These are phyloP conservation scores for Drosophila pandora DNA, from an alignment of 1,140 invertebrate genomes.

Conservation along the genomic window DNA sequence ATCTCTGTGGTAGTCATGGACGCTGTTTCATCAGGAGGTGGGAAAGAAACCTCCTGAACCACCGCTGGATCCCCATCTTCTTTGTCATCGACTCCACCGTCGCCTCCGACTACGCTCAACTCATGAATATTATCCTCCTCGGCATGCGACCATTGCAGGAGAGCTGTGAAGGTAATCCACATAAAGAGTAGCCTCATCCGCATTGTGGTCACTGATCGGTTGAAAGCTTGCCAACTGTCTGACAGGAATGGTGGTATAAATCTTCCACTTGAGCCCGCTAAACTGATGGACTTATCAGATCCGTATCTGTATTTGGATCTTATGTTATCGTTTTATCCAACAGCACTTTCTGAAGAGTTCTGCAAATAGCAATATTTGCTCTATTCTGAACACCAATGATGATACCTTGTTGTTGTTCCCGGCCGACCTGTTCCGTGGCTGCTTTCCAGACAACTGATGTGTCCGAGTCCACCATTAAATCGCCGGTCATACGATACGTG, in stretches of 20 bases:
- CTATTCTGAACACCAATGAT: slow-evolving; percentile 1
- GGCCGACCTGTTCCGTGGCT: slow-evolving; percentile 26
- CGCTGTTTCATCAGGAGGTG: neutral
- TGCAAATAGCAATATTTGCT: slow-evolving; percentile 45
- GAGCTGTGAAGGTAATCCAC: slow-evolving; percentile 35
- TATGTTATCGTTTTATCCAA: slow-evolving; percentile 38
- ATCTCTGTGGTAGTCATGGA: neutral
- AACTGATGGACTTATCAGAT: slow-evolving; percentile 31
- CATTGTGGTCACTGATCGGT: slow-evolving; percentile 31
- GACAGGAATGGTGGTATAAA: slow-evolving; percentile 4
- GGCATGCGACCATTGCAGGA: slow-evolving; percentile 37
- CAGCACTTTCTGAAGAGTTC: slow-evolving; percentile 30
- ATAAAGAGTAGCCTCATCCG: slow-evolving; percentile 25
- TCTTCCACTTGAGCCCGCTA: slow-evolving; percentile 9
- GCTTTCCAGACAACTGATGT: slow-evolving; percentile 49
- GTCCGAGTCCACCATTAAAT: slow-evolving; percentile 35
- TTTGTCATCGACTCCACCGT: neutral
- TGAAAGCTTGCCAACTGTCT: slow-evolving; percentile 17
- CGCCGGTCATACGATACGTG: slow-evolving; percentile 53
- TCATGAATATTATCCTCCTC: slow-evolving; percentile 27
- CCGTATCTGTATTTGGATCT: slow-evolving; percentile 12
- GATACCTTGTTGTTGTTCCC: slow-evolving; percentile 2
- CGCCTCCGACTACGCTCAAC: neutral
- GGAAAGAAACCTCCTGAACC: neutral
- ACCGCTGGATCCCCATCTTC: neutral